Percentiles rank a stretch among this genome's conserved stretches.
These are phyloP conservation scores for Pitangus sulphuratus DNA, from an alignment of 2,797 vertebrate genomes.

Conservation along the genomic window DNA sequence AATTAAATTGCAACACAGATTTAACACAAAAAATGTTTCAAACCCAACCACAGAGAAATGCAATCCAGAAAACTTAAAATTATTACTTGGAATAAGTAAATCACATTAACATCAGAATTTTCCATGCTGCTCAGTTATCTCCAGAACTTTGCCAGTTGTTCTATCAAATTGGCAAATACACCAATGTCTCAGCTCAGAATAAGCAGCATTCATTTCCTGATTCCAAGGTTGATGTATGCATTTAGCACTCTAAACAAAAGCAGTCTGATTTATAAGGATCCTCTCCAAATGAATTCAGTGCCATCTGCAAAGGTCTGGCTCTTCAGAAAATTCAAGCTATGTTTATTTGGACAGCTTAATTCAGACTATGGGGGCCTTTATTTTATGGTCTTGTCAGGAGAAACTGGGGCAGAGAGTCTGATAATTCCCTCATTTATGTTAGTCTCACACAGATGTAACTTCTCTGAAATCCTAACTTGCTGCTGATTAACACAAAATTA, in stretches of 20 bases:
- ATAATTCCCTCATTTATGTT: background rate
- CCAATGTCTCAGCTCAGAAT: background rate
- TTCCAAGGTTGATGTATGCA: accelerated
- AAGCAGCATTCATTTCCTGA: background rate
- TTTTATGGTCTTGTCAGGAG: background rate
- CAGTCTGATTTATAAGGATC: background rate
- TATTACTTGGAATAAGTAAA: background rate
- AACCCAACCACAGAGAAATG: background rate
- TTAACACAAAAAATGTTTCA: background rate
- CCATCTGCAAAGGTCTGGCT: background rate
- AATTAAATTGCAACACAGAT: background rate
- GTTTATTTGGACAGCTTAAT: background rate
- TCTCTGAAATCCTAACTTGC: background rate
- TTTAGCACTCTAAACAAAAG: background rate
- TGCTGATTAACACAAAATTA: background rate
- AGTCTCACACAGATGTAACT: background rate
- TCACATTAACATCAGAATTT: background rate
- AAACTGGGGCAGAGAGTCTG: background rate
- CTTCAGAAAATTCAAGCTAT: background rate
- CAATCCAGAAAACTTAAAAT: background rate
- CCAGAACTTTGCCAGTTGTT: background rate
- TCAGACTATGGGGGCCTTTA: background rate
- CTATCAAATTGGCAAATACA: background rate
- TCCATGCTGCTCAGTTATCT: background rate
- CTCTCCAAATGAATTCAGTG: background rate